Evolutionary conservation across 2,113 vertebrate species (phyloP).

Genomic region (Pyrgilauda ruficollis): DNA sequence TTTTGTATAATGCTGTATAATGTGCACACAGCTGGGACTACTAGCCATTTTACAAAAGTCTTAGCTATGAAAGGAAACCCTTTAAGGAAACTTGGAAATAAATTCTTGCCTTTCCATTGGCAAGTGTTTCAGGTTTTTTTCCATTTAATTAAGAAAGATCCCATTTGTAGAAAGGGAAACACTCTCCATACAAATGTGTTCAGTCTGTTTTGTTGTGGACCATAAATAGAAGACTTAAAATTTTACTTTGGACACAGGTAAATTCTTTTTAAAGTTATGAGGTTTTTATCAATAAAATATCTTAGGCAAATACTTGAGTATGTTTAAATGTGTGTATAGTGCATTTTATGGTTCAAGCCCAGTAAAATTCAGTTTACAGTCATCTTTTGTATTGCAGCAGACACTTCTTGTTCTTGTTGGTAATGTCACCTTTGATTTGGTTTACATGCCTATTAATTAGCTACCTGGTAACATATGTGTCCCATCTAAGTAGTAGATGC

Average conservation of each 20-base stretch:
- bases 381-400: background rate
- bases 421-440: background rate
- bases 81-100: background rate
- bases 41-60: background rate
- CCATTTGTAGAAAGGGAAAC: background rate
- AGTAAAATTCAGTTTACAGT: background rate
- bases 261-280: background rate
- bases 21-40: background rate
- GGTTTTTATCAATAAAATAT: background rate
- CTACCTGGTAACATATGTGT: background rate
- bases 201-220: background rate
- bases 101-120: background rate
- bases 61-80: background rate
- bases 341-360: background rate
- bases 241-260: background rate
- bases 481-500: background rate
- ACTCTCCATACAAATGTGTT: background rate
- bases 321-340: background rate
- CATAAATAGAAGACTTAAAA: background rate
- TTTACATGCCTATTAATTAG: background rate
- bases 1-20: background rate
- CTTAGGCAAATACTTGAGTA: background rate
- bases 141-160: background rate
- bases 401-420: background rate
- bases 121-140: background rate